These are phyloP conservation scores for Chloroceryle aenea DNA, from an alignment of 2,113 vertebrate species.

Conservation along the genomic window DNA sequence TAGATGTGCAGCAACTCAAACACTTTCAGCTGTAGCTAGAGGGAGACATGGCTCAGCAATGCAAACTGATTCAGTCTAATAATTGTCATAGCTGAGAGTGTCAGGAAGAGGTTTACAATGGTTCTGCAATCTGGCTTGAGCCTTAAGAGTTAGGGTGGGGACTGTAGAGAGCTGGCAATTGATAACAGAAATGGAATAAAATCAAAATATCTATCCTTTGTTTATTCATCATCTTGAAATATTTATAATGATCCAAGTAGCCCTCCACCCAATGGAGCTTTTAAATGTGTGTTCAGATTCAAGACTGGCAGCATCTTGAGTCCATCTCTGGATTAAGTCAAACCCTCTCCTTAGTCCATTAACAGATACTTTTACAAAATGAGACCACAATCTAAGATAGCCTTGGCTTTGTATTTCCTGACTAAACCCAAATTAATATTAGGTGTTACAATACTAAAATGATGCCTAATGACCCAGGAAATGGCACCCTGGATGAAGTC, in stretches of 20 bases:
- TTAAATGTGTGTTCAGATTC: background rate
- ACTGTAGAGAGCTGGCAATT: conserved; percentile 46
- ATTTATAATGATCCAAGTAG: conserved; percentile 14
- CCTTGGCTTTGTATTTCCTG: background rate
- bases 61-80: background rate
- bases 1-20: background rate
- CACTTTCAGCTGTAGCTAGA: background rate
- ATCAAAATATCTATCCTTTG: conserved; percentile 38
- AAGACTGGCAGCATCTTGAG: conserved; percentile 28
- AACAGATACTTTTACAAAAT: background rate
- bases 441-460: background rate
- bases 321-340: conserved; percentile 12
- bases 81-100: background rate
- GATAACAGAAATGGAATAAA: conserved; percentile 47
- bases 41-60: background rate
- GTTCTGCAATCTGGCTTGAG: background rate
- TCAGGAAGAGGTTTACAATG: background rate
- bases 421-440: background rate
- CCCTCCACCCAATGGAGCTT: conserved; percentile 29
- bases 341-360: background rate
- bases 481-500: background rate
- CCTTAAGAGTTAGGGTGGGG: conserved; percentile 15
- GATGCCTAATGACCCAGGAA: background rate
- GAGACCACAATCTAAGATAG: background rate
- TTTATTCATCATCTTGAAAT: conserved; percentile 52